Percentiles rank a stretch among this genome's conserved stretches.
Conservation (phyloP, 2,113 vertebrate genomes). For the Elephas maximus region DNA sequence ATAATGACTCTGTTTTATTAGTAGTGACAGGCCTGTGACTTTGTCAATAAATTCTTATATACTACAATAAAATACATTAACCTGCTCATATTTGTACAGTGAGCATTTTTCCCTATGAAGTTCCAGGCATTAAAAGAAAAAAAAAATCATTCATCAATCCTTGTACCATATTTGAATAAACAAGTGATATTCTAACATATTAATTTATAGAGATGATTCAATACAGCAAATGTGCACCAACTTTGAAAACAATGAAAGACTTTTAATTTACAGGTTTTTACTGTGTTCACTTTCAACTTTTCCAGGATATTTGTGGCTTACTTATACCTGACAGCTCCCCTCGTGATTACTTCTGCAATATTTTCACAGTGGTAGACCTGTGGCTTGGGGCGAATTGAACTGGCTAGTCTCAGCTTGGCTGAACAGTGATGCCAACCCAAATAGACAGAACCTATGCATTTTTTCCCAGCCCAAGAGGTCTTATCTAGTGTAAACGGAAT, state of each 20-base stretch:
- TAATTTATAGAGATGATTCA: background rate
- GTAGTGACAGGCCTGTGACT: background rate
- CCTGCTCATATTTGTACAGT: background rate
- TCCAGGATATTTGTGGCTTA: background rate
- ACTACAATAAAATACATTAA: constrained; percentile 9
- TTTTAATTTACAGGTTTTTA: constrained; percentile 18
- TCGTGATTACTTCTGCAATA: constrained; percentile 21
- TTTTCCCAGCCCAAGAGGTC: constrained; percentile 20
- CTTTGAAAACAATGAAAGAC: background rate
- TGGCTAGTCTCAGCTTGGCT: constrained; percentile 37
- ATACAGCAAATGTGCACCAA: background rate
- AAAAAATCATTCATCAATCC: background rate
- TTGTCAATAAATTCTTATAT: constrained; percentile 2
- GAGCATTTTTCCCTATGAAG: background rate
- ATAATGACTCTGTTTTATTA: constrained; percentile 34
- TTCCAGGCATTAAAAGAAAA: constrained; percentile 28
- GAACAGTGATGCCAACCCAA: constrained; percentile 6
- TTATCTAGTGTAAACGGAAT: constrained; percentile 74
- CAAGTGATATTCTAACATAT: background rate
- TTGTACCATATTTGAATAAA: constrained; percentile 31
- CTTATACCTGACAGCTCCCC: background rate
- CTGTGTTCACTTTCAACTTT: background rate
- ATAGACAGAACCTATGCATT: constrained; percentile 57
- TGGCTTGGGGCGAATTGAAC: background rate
- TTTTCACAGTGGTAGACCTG: background rate